phyloP scores from a whole-genome alignment of 2,797 vertebrate species.

The Mus minutoides region DNA sequence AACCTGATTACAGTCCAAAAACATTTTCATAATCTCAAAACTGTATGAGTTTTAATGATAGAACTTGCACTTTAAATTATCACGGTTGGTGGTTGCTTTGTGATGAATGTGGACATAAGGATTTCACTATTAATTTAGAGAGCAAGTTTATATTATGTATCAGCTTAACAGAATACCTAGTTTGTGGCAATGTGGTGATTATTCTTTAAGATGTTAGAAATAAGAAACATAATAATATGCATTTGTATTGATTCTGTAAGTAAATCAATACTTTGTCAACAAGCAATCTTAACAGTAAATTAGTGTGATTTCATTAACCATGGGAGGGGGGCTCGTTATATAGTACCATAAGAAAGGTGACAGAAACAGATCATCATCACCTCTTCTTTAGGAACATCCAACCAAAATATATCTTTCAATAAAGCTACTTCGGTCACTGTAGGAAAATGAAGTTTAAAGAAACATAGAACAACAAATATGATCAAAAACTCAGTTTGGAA shows the following conservation, averaged over 20 bases:
- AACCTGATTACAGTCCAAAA: neutral
- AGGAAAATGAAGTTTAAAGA: neutral
- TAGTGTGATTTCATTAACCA: neutral
- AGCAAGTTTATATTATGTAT: neutral
- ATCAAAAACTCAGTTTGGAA: slow-evolving; percentile 51
- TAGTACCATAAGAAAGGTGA: slow-evolving; percentile 2
- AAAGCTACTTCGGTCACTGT: neutral
- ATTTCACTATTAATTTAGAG: slow-evolving; percentile 48
- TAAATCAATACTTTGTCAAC: neutral
- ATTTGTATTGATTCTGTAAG: neutral
- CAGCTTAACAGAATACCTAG: slow-evolving; percentile 18
- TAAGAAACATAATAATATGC: slow-evolving; percentile 14
- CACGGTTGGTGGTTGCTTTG: neutral
- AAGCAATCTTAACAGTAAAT: neutral
- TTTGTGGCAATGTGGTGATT: slow-evolving; percentile 18
- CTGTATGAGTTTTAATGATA: slow-evolving; percentile 17
- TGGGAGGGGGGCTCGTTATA: neutral
- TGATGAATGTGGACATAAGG: slow-evolving; percentile 22
- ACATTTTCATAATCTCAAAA: slow-evolving; percentile 28
- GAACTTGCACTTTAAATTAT: slow-evolving; percentile 48
- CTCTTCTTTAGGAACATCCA: slow-evolving; percentile 51
- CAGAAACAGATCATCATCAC: neutral
- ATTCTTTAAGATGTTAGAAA: slow-evolving; percentile 57
- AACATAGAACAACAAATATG: slow-evolving; percentile 27
- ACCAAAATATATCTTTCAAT: neutral